phyloP scores from a whole-genome alignment of 2,113 vertebrate species.

The Rhinopithecus roxellana region DNA sequence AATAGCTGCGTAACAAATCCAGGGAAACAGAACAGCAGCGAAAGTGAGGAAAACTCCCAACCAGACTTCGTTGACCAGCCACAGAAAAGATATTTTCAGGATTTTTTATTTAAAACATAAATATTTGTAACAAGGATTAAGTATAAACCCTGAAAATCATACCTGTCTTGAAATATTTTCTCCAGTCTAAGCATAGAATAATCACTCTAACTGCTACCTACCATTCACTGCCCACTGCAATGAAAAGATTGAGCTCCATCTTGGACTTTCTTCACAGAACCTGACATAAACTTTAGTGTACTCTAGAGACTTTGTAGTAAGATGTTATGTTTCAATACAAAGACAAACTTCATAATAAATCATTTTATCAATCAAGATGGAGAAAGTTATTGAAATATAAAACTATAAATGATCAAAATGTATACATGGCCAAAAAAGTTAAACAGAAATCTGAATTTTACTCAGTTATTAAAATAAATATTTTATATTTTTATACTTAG shows the following conservation, averaged over 20 bases:
- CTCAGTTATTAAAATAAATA: background rate
- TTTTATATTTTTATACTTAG: slow-evolving; percentile 1
- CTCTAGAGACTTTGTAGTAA: background rate
- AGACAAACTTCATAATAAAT: background rate
- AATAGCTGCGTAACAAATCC: background rate
- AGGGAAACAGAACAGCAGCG: background rate
- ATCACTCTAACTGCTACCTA: background rate
- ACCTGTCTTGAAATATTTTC: background rate
- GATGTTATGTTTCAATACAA: background rate
- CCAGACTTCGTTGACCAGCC: background rate
- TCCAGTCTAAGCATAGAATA: background rate
- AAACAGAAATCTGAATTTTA: background rate
- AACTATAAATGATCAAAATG: background rate
- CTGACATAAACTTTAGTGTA: background rate
- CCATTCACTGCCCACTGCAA: background rate
- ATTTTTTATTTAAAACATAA: background rate
- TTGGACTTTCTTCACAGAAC: background rate
- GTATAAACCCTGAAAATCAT: background rate
- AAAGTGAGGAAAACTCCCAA: background rate
- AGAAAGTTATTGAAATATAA: background rate
- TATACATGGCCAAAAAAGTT: background rate
- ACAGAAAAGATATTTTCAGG: background rate
- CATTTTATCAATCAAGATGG: background rate
- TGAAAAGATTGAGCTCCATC: background rate
- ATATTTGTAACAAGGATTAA: background rate